phyloP scores from a whole-genome alignment of 1,140 invertebrate species.

The Whitmania pigra region DNA sequence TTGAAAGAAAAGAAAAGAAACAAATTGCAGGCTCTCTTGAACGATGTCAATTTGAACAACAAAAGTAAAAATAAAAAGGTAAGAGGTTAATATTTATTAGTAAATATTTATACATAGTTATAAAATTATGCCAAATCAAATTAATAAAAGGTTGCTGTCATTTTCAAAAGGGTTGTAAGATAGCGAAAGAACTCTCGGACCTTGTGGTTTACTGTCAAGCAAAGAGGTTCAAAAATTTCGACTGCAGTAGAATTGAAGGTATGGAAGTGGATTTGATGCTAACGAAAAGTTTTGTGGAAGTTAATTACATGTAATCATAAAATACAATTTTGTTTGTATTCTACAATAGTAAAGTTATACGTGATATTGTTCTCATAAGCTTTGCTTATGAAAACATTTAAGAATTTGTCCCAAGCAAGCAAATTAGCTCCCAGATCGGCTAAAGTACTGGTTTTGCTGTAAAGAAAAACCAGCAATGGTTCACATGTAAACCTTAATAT shows the following conservation, averaged over 20 bases:
- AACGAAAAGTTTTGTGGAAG: neutral
- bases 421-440: no score
- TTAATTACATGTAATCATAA: neutral
- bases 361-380: no score
- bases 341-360: no score
- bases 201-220: constrained; percentile 21
- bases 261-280: neutral
- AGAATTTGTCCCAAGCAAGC: no score
- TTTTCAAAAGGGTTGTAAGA: constrained; percentile 12
- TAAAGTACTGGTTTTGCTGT: no score
- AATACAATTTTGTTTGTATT: no score
- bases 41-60: neutral
- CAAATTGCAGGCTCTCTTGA: neutral
- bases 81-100: no score
- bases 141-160: neutral
- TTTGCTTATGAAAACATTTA: no score
- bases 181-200: constrained; percentile 24
- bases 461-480: neutral
- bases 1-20: neutral
- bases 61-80: neutral
- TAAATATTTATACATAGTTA: neutral
- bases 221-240: constrained; percentile 23
- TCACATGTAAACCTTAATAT: neutral
- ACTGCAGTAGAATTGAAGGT: constrained; percentile 19
- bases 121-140: no score